These are phyloP conservation scores for Odontesthes bonariensis DNA, from an alignment of 2,113 vertebrate species.

Conservation along the genomic window DNA sequence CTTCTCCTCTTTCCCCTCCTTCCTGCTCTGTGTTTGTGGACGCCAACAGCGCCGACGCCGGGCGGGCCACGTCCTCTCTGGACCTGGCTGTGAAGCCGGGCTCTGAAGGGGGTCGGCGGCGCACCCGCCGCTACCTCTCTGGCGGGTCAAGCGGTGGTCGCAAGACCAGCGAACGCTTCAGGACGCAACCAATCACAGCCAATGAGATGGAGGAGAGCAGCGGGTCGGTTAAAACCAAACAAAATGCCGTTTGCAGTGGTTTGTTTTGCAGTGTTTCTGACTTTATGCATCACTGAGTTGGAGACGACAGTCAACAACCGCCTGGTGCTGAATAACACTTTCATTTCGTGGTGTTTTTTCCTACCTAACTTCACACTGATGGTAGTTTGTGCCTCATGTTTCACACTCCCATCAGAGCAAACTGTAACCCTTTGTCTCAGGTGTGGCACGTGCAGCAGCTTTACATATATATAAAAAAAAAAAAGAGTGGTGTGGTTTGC, in stretches of 20 bases:
- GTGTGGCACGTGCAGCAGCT: conserved; percentile 6
- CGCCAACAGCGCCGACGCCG: conserved; percentile 49
- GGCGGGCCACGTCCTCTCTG: conserved; percentile 58
- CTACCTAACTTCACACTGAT: neutral
- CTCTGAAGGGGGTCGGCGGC: conserved; percentile 68
- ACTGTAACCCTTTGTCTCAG: neutral
- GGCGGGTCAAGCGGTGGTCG: conserved; percentile 59
- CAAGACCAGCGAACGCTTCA: conserved; percentile 82
- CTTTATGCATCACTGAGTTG: too few species aligned
- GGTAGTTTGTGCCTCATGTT: neutral
- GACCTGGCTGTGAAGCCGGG: conserved; percentile 69
- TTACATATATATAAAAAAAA: conserved; percentile 22
- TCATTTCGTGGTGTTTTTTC: neutral
- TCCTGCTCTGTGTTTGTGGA: conserved; percentile 19
- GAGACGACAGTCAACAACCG: neutral
- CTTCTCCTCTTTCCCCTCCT: conserved; percentile 22
- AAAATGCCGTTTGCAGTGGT: conserved; percentile 19
- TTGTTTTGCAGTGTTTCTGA: conserved; percentile 15
- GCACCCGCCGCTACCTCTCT: conserved; percentile 76
- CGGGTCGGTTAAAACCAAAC: conserved; percentile 64
- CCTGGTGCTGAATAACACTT: neutral
- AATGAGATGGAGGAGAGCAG: conserved; percentile 81
- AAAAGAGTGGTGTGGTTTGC: conserved; percentile 37
- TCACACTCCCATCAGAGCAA: neutral
- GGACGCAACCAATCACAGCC: conserved; percentile 84